Evolutionary conservation across 2,797 vertebrate species (phyloP).

Genomic region (Hydrolagus colliei): DNA sequence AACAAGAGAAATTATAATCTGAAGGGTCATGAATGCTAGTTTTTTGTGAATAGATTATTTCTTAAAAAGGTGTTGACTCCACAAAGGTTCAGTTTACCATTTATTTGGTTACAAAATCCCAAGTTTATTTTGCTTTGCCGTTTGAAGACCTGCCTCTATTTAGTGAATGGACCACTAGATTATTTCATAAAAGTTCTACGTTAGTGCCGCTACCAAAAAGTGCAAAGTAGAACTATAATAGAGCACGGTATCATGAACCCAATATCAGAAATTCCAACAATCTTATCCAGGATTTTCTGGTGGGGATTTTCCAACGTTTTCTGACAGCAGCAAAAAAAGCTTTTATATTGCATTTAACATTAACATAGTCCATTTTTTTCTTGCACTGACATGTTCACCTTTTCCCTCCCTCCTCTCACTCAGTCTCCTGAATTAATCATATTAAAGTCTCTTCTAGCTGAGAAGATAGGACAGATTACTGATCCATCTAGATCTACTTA

Average conservation of each 20-base stretch:
- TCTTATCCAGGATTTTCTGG: conserved; percentile 14
- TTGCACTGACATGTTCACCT: not conserved
- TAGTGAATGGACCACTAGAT: conserved; percentile 26
- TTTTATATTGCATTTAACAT: conserved; percentile 22
- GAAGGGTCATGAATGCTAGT: not conserved
- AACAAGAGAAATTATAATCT: not conserved
- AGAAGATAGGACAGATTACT: not conserved
- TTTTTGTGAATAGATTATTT: not conserved
- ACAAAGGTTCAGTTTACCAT: conserved; percentile 24
- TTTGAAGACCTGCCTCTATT: conserved; percentile 26
- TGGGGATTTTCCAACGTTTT: not conserved
- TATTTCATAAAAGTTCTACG: conserved; percentile 18
- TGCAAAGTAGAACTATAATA: conserved; percentile 25
- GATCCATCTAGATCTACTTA: not conserved
- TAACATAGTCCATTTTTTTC: not conserved
- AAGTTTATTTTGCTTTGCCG: not conserved
- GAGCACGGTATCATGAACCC: conserved; percentile 1
- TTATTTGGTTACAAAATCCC: conserved; percentile 27
- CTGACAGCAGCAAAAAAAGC: conserved; percentile 28
- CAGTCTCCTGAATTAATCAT: not conserved
- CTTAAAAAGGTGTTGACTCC: conserved; percentile 29
- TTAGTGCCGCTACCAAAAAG: conserved; percentile 4
- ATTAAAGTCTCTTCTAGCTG: not conserved
- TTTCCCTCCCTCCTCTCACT: not conserved
- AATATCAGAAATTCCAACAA: conserved; percentile 23